A percentile compares a stretch with the other conserved stretches of the same genome.
These are phyloP conservation scores for Hippocampus comes DNA, from an alignment of 2,113 vertebrate species.

Conservation along the genomic window DNA sequence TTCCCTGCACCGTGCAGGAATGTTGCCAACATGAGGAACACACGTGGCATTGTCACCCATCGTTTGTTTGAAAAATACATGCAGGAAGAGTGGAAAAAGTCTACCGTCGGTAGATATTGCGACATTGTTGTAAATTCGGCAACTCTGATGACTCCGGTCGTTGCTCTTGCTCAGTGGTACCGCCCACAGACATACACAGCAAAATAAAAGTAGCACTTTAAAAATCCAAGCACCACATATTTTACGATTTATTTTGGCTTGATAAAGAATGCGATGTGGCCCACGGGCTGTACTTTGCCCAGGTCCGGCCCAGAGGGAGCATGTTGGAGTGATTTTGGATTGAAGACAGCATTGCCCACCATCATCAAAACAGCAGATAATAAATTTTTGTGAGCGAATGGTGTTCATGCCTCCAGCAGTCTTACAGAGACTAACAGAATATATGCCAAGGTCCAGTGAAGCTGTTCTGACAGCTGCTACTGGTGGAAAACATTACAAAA, in stretches of 20 bases:
- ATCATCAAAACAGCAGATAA: not conserved
- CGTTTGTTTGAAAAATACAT: not conserved
- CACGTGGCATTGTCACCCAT: not conserved
- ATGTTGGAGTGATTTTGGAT: not conserved
- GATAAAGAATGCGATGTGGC: not conserved
- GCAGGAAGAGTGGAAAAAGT: not conserved
- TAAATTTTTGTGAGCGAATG: not conserved
- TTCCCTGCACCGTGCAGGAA: not conserved
- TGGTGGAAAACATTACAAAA: constrained; percentile 4
- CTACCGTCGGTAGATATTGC: too few relatives aligned
- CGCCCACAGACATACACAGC: not conserved
- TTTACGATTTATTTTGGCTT: not conserved
- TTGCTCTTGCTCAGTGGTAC: not conserved
- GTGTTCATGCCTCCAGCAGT: not conserved
- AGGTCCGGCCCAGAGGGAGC: not conserved
- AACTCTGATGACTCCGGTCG: too few relatives aligned
- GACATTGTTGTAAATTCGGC: too few relatives aligned
- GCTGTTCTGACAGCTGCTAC: not conserved
- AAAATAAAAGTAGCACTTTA: not conserved
- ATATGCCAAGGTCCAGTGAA: constrained; percentile 3
- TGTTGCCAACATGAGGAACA: not conserved
- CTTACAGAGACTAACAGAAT: not conserved
- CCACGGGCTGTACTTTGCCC: not conserved
- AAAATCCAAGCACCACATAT: not conserved
- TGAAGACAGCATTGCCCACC: not conserved